Base-by-base conservation (phyloP, 2,113 vertebrate genomes). In the Anseranas semipalmata region DNA sequence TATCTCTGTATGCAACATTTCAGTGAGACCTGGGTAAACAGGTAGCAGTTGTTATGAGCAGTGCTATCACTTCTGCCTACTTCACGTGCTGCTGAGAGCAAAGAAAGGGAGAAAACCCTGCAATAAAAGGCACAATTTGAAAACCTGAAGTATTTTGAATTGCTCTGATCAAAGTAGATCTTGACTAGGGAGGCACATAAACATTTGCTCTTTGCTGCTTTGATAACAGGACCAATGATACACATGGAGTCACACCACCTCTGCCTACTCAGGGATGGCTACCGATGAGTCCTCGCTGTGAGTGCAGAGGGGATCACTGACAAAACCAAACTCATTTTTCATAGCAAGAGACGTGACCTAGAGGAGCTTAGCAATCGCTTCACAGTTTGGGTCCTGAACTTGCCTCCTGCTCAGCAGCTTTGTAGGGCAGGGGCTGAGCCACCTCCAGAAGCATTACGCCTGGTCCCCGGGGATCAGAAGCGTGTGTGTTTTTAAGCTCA, bases 341-440 rank as follows among this genome's bases (percentile, higher is more conserved):
- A 22, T 5, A 27, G 7, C 3, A 6, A 28, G 43, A 17, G 30
- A 0, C 0, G 24, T 4, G 41, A 27, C 55, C 50, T 7, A 52
- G 50, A 52, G 50, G 41, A 30, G 45, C 66, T 78, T 32, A 7
- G 72, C 9, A 37, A n/a, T 53, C 1, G 3, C 50, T 37, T 53
- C n/a, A 10, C 20, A 28, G n/a, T 21, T 6, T 5, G 27, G 22
- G 32, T 50, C 27, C 55, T 6, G 59, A 20, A 8, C 46, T 16
- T 25, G 46, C 25, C 25, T 21, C 37, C 33, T 4, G 20, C 1
- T 27, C 12, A 15, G 63, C 65, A 25, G 63, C 15, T 33, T 17
- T 3, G 21, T n/a, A 2, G 60, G 53, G 39, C 53, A 15, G 56
- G 15, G 58, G 50, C 27, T 7, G 7, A 37, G 58, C 35, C 10